phyloP scores from a whole-genome alignment of 2,113 vertebrate genomes.

The Jaculus jaculus region DNA sequence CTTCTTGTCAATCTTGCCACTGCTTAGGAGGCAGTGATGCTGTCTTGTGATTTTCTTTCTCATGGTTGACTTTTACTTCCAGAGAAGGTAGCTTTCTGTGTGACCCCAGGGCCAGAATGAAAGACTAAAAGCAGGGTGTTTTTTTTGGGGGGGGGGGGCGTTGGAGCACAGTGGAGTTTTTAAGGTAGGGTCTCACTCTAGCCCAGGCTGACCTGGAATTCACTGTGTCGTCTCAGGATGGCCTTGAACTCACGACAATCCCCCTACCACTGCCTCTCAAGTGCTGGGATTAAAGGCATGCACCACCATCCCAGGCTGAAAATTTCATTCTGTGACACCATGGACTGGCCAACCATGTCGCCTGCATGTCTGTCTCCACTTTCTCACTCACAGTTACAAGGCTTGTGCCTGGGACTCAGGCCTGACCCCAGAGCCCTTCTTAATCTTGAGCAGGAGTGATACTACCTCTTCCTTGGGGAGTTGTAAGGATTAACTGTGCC shows the following conservation, averaged over 20 bases:
- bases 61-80: background rate
- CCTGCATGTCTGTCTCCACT: background rate
- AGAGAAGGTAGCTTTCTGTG: background rate
- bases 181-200: too few relatives aligned
- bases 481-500: constrained; percentile 61
- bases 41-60: background rate
- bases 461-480: constrained; percentile 21
- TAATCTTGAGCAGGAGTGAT: background rate
- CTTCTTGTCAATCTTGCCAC: background rate
- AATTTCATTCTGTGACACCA: background rate
- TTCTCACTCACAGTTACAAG: background rate
- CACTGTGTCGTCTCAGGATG: too few relatives aligned
- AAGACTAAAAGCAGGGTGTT: background rate
- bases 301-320: too few relatives aligned
- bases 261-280: too few relatives aligned
- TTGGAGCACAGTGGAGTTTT: too few relatives aligned
- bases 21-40: too few relatives aligned
- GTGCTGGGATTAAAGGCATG: too few relatives aligned
- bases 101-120: background rate
- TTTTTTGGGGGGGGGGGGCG: too few relatives aligned
- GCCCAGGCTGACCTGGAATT: too few relatives aligned
- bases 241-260: too few relatives aligned
- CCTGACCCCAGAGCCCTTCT: background rate
- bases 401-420: background rate
- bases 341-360: background rate